Conservation (phyloP, 1,140 invertebrate genomes). For the Glomeris maerens region DNA sequence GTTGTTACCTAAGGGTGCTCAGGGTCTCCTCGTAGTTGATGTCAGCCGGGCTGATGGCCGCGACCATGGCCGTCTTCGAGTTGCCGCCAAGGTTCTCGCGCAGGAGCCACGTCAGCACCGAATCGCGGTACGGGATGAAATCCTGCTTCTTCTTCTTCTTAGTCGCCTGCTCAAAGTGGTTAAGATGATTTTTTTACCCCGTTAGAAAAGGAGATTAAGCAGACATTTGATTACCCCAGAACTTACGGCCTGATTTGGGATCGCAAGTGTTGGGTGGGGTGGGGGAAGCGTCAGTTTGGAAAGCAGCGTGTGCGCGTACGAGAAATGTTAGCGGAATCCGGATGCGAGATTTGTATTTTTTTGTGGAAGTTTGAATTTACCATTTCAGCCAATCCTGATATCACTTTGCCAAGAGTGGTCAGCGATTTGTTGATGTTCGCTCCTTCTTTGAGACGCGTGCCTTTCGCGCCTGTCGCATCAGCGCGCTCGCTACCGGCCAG, state of each 20-base stretch:
- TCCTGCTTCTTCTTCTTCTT: conserved; percentile 93
- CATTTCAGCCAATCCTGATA: conserved; percentile 86
- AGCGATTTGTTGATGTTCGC: conserved; percentile 99
- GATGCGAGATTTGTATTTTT: background rate
- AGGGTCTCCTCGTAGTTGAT: conserved; percentile 97
- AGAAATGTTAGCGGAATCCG: background rate
- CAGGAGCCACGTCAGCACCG: conserved; percentile 94
- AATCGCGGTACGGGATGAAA: conserved; percentile 98
- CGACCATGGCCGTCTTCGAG: conserved; percentile 97
- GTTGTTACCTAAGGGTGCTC: conserved; percentile 70
- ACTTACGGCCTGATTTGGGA: conserved; percentile 19
- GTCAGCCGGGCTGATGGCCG: conserved; percentile 92
- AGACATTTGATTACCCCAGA: conserved; percentile 12
- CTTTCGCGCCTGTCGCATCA: conserved; percentile 96
- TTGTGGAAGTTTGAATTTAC: conserved; percentile 28
- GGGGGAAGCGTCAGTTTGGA: background rate
- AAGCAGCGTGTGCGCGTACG: no score
- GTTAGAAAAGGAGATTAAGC: no score
- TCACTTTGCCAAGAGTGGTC: conserved; percentile 97
- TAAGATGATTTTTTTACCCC: background rate
- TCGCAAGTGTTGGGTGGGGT: background rate
- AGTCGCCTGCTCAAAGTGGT: conserved; percentile 45
- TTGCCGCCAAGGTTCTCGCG: conserved; percentile 97
- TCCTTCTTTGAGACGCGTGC: conserved; percentile 94
- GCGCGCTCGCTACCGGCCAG: conserved; percentile 94